These are phyloP conservation scores for Forbesichthys agassizii DNA, from an alignment of 2,113 vertebrate species.

Conservation along the genomic window DNA sequence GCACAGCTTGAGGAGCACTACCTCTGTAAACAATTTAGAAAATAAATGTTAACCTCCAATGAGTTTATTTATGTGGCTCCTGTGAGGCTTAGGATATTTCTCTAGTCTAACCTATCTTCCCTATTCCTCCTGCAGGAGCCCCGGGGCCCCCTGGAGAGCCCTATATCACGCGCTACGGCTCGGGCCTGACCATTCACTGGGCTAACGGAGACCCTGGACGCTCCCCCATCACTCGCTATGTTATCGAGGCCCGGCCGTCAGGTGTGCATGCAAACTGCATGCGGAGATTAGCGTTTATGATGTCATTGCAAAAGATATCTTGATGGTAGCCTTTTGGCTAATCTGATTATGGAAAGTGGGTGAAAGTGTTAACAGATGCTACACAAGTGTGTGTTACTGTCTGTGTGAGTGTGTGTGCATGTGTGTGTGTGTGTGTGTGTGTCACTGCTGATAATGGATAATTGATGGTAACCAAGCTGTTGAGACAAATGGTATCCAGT, in stretches of 20 bases:
- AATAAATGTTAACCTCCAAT: background rate
- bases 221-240: slow-evolving; percentile 91
- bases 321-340: background rate
- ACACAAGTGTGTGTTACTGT: background rate
- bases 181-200: slow-evolving; percentile 95
- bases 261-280: slow-evolving; percentile 68
- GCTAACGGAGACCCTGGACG: slow-evolving; percentile 90
- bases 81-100: background rate
- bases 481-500: slow-evolving; percentile 46
- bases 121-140: slow-evolving; percentile 78
- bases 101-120: background rate
- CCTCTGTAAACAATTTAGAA: too few relatives aligned
- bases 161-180: slow-evolving; percentile 90
- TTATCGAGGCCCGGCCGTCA: slow-evolving; percentile 95
- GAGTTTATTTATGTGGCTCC: background rate
- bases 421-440: slow-evolving; percentile 13
- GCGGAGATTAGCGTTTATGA: background rate
- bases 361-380: slow-evolving; percentile 51
- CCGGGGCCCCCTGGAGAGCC: slow-evolving; percentile 92
- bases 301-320: background rate
- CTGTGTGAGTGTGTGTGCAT: background rate
- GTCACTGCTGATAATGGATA: slow-evolving; percentile 51
- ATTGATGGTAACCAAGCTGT: slow-evolving; percentile 52
- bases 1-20: too few relatives aligned
- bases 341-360: slow-evolving; percentile 26